Conservation (phyloP, 2,113 vertebrate species). For the Chamaetylas fuelleborni region DNA sequence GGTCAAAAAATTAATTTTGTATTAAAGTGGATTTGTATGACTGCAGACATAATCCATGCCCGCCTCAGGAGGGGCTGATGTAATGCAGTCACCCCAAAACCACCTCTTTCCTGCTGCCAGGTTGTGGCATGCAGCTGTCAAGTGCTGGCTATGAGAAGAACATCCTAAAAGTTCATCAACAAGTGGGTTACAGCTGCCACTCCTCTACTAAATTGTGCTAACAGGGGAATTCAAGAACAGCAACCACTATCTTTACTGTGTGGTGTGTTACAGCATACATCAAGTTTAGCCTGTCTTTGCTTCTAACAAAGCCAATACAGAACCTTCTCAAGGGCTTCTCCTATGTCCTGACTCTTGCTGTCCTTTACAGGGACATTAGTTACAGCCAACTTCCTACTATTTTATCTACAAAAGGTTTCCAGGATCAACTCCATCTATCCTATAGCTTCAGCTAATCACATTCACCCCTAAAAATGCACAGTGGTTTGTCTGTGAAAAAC, state of each 20-base stretch:
- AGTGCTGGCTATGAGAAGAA: fast-evolving
- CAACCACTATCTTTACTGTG: background rate
- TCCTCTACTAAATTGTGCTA: background rate
- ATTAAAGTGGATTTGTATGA: background rate
- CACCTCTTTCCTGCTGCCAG: background rate
- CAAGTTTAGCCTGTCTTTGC: background rate
- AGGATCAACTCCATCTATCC: background rate
- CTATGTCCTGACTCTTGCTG: background rate
- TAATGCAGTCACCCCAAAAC: background rate
- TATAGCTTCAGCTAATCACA: background rate
- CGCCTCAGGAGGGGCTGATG: background rate
- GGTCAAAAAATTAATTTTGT: background rate
- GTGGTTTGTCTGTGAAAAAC: background rate
- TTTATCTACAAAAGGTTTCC: background rate
- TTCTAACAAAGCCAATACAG: background rate
- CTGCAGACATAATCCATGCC: background rate
- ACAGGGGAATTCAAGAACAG: background rate
- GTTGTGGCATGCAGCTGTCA: fast-evolving
- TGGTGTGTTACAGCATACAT: background rate
- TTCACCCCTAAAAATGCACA: background rate
- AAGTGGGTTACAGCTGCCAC: background rate
- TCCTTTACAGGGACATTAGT: background rate
- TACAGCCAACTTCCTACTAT: background rate
- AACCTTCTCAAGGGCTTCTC: background rate
- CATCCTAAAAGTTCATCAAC: background rate